Evolutionary conservation across 1,140 invertebrate species (phyloP), one percentile per base, ranked within the genome.

Genomic region (Euwallacea similis): DNA sequence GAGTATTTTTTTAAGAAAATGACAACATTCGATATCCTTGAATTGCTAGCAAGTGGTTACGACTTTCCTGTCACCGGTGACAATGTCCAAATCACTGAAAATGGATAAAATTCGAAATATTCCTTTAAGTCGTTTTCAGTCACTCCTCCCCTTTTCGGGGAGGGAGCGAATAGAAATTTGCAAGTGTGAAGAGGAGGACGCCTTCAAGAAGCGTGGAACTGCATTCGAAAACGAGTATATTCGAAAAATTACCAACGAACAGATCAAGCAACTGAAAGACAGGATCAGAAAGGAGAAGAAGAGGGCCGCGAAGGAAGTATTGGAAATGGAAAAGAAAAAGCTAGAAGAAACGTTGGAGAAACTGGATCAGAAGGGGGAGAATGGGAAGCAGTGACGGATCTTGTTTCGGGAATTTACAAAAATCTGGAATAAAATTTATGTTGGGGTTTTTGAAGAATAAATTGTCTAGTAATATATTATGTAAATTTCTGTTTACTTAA

Each of bases 161-260:
- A 9, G 9, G 46, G 46, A 6, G 2, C 46, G 46, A 47, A 6
- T 33, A 10, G 64, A 56, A 11, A 42, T 47, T 54, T 62, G 15
- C 16, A 41, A 33, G 6, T 53, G 53, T 0, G 46, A 62, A 8
- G 66, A 69, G 10, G 67, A 69, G 16, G 67, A 69, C 55, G 58
- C 58, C 3, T 69, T 69, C 59, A 69, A 69, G n/a, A 69, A 69
- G 54, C 16, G 67, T 8, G 67, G 67, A 6, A 50, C 41, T 9
- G 59, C 59, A 7, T 69, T 69, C 16, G 67, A 69, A 43, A 69
- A 62, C 42, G 67, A 69, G 41, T 69, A 69, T 21, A 62, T 69
- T 0, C 54, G 67, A 46, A 61, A 13, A 54, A 9, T 68, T 2
- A 69, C 67, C 8, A 42, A 53, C 10, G 67, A 69, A 2, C 59